Percentiles rank a stretch among this genome's conserved stretches.
Conservation (phyloP, 2,888 invertebrate genomes). For the Phania funesta region DNA sequence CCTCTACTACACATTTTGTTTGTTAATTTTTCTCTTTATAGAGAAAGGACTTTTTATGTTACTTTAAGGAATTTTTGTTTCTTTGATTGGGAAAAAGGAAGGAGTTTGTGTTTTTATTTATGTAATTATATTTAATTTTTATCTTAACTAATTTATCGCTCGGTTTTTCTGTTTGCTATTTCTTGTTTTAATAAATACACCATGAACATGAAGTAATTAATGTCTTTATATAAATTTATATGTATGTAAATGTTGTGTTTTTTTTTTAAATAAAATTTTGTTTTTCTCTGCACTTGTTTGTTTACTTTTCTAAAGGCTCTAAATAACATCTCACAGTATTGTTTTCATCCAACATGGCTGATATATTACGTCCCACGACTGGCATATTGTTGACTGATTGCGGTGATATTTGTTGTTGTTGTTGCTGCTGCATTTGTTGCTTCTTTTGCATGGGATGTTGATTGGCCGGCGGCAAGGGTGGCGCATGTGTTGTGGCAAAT, state of each 20-base stretch:
- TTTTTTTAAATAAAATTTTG: slow-evolving; percentile 44
- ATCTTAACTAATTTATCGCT: slow-evolving; percentile 50
- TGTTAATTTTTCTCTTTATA: slow-evolving; percentile 20
- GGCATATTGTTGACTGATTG: slow-evolving; percentile 71
- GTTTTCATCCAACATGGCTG: slow-evolving; percentile 91
- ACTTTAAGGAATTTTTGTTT: slow-evolving; percentile 62
- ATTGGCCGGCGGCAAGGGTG: slow-evolving; percentile 77
- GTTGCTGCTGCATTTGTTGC: slow-evolving; percentile 70
- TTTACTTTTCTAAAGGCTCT: slow-evolving; percentile 83
- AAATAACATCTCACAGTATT: slow-evolving; percentile 92
- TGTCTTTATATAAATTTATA: slow-evolving; percentile 34
- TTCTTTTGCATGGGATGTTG: slow-evolving; percentile 77
- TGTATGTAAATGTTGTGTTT: slow-evolving; percentile 33
- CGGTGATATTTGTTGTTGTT: slow-evolving; percentile 70
- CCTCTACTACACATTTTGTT: slow-evolving; percentile 62
- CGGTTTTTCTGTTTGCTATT: slow-evolving; percentile 26
- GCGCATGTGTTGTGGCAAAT: slow-evolving; percentile 71
- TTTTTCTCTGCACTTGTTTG: slow-evolving; percentile 15
- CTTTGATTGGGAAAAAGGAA: slow-evolving; percentile 59
- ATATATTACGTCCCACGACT: slow-evolving; percentile 75
- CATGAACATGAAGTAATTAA: slow-evolving; percentile 59
- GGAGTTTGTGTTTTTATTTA: slow-evolving; percentile 54
- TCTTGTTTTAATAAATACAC: slow-evolving; percentile 60
- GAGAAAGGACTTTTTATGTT: slow-evolving; percentile 57
- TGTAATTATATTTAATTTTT: slow-evolving; percentile 37